phyloP scores from a whole-genome alignment of 2,888 invertebrate genomes.

The Leptarthrus brevirostris region DNA sequence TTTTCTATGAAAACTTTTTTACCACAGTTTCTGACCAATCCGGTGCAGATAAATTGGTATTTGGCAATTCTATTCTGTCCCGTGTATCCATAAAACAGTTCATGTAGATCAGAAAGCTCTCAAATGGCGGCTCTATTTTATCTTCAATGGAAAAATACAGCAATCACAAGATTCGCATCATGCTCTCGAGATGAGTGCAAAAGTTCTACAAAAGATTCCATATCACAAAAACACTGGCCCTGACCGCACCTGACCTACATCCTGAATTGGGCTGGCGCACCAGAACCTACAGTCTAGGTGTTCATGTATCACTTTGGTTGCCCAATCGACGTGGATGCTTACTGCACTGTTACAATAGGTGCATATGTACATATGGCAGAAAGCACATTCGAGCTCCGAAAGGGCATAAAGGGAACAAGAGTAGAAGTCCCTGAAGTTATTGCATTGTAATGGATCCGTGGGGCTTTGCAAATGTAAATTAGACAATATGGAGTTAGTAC shows the following conservation, averaged over 20 bases:
- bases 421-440: neutral
- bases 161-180: slow-evolving; percentile 8
- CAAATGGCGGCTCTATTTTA: neutral
- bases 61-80: too few relatives aligned
- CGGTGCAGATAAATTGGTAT: too few relatives aligned
- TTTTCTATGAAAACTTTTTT: neutral
- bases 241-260: slow-evolving; percentile 32
- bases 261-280: slow-evolving; percentile 25
- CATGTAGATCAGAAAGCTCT: too few relatives aligned
- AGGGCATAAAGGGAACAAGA: too few relatives aligned
- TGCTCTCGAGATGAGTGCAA: slow-evolving; percentile 6
- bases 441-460: slow-evolving; percentile 7
- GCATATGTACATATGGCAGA: neutral
- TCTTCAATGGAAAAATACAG: slow-evolving; percentile 6
- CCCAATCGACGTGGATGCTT: neutral
- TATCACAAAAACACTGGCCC: slow-evolving; percentile 4
- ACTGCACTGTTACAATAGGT: neutral
- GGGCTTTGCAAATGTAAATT: slow-evolving; percentile 1
- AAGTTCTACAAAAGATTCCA: slow-evolving; percentile 9
- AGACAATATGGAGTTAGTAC: slow-evolving; percentile 7
- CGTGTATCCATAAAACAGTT: too few relatives aligned
- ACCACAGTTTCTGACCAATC: too few relatives aligned
- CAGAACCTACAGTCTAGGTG: slow-evolving; percentile 7
- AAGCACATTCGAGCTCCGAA: too few relatives aligned
- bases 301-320: slow-evolving; percentile 19